Evolutionary conservation across 23 tunicate species (phyloP), one percentile per base, ranked within the genome.

Genomic region (Ciona savignyi): DNA sequence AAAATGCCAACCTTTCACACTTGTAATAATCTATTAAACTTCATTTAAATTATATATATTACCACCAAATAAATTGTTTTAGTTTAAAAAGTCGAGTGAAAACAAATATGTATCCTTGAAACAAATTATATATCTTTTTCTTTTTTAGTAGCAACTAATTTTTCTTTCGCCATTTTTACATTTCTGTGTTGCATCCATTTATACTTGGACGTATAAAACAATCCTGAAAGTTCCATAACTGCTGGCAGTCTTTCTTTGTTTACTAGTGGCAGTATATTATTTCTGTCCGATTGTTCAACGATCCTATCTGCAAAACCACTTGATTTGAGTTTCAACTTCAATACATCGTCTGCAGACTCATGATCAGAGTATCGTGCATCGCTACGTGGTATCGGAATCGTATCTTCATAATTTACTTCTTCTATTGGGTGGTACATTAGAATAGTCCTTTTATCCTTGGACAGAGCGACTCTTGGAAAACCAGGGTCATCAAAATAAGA

Each of bases 141-240:
- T n/a, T n/a, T n/a, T n/a, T n/a, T n/a, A n/a, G n/a, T n/a, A n/a
- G n/a, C n/a, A n/a, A n/a, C n/a, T n/a, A n/a, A n/a, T n/a, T n/a
- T n/a, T n/a, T n/a, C n/a, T 77, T 32, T 31, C 60, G n/a, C 63
- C 63, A 70, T 30, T 66, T n/a, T n/a, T n/a, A n/a, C n/a, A n/a
- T n/a, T n/a, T n/a, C n/a, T n/a, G n/a, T n/a, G n/a, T n/a, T n/a
- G n/a, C n/a, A n/a, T n/a, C 96, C 96, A 88, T 2, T 70, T 30
- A 35, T 88, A 88, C 62, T 88, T 88, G 23, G 88, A 62, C 24
- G 96, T 88, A 42, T 82, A 65, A 68, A 88, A 88, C 76, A 88
- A 72, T 1, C 62, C 65, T 11, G 88, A 79, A 19, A 88, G 76
- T 49, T 78, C 83, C 80, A 82, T 82, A 28, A 78, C 81, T 20